Evolutionary conservation across 2,113 vertebrate genomes (phyloP), one percentile per base, ranked within the genome.

Genomic region (Burhinus bistriatus): DNA sequence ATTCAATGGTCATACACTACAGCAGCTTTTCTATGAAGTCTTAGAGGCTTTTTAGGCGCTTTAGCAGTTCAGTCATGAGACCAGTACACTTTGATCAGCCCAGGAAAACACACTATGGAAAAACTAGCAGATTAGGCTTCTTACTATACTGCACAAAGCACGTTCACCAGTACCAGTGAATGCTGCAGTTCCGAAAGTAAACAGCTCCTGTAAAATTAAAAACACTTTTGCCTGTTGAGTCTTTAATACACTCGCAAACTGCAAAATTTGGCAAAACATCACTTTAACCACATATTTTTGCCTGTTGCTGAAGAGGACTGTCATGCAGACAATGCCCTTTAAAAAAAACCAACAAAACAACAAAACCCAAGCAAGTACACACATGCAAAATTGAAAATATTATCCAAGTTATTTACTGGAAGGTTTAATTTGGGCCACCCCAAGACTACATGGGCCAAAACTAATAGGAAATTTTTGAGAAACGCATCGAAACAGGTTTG

Each of bases 11-110:
- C 57, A 47, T 55, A 69, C 27, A 64, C 34, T 54, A 47, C 13
- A 66, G 89, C 30, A 13, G 64, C 72, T 95, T 93, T 93, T 95
- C 70, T 95, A 26, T 94, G 38, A 97, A 89, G 82, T 88, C 92
- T 94, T 87, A 44, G 84, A 96, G 90, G 94, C 54, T 96, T 96
- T 97, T 93, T 85, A 96, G 93, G 90, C 95, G 78, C 69, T 95
- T 93, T 54, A 87, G 89, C 68, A 92, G 75, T 96, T 97, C 76
- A 85, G 89, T 96, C 91, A 90, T 51, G 88, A 95, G 68, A 93
- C 29, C 38, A 87, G 55, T 65, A 88, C 69, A 62, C 83, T 97
- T 96, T 90, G 93, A 97, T 97, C 92, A 97, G 79, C 83, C 77
- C 45, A 92, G 88, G 76, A 97, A 96, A 93, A 94, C 55, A 94